Conservation (phyloP, 2,797 vertebrate genomes). For the Bradypodion pumilum region DNA sequence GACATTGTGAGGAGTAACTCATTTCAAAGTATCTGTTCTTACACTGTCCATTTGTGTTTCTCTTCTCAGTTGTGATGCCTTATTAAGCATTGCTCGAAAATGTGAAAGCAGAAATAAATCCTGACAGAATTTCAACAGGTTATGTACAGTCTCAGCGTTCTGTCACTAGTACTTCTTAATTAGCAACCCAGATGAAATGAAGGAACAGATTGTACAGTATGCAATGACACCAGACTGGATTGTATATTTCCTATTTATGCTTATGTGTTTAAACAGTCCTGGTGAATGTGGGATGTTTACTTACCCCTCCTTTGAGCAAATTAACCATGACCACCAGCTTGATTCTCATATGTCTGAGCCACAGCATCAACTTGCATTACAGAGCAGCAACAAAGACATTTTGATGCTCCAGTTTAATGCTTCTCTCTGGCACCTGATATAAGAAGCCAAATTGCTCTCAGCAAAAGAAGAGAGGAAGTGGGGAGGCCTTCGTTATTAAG, state of each 20-base stretch:
- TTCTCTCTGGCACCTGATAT: conserved; percentile 65
- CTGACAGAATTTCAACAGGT: conserved; percentile 78
- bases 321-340: conserved; percentile 48
- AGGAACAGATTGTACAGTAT: conserved; percentile 72
- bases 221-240: conserved; percentile 68
- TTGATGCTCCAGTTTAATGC: conserved; percentile 71
- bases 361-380: conserved; percentile 65
- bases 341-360: conserved; percentile 58
- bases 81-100: conserved; percentile 73
- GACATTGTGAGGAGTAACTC: conserved; percentile 28
- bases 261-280: conserved; percentile 64
- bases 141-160: conserved; percentile 68
- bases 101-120: conserved; percentile 69
- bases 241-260: conserved; percentile 66
- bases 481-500: conserved; percentile 77
- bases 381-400: conserved; percentile 68
- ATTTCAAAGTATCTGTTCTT: conserved; percentile 59
- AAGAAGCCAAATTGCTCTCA: conserved; percentile 74
- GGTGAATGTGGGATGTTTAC: conserved; percentile 53
- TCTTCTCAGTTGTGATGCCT: conserved; percentile 67
- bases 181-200: conserved; percentile 73
- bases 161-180: conserved; percentile 71
- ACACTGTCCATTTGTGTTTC: conserved; percentile 49
- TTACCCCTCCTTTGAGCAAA: conserved; percentile 31
- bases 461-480: conserved; percentile 47